Base-by-base conservation (phyloP, 2,113 vertebrate genomes). In the Malurus melanocephalus region DNA sequence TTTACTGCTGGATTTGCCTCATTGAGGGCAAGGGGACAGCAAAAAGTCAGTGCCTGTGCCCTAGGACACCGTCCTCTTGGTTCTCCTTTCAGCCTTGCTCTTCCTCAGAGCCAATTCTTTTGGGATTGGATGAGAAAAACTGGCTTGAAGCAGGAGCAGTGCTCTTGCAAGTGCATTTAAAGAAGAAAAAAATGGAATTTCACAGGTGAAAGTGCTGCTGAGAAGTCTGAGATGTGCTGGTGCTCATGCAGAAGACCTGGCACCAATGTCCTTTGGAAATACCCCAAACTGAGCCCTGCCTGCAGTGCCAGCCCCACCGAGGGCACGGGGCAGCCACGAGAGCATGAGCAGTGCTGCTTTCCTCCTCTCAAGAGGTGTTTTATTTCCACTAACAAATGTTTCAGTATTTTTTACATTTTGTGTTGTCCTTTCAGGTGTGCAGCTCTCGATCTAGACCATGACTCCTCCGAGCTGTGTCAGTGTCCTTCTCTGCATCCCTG, bases 41-140 rank as follows among this genome's bases (percentile, higher is more conserved):
- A 35, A 33, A 32, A 18, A 65, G 9, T 13, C 55, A 51, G 22
- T 3, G 22, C 22, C 13, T 2, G 13, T 32, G 6, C 13, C 16
- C 60, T 13, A 1, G 42, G 40, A 30, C 62, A 46, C 7, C 0
- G 0, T 10, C 32, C 19, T n/a, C 57, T 56, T 1, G 0, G 9
- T 20, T 30, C 19, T 13, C 7, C 49, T 78, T 18, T 33, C 16
- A 67, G 48, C 35, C 40, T 71, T n/a, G 9, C 40, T 81, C 51
- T 27, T 57, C 10, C 42, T 33, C 7, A 1, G 6, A 51, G 69
- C 33, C 13, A n/a, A 3, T 24, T 45, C 56, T 45, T 6, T 27
- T 24, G 42, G 20, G 15, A 15, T 1, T 24, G 22, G 26, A 7
- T 24, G 30, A 57, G 46, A 80, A 83, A 53, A 65, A 16, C 40